Base-by-base conservation (phyloP, 2,888 invertebrate genomes). In the Ptilodon capucinus region DNA sequence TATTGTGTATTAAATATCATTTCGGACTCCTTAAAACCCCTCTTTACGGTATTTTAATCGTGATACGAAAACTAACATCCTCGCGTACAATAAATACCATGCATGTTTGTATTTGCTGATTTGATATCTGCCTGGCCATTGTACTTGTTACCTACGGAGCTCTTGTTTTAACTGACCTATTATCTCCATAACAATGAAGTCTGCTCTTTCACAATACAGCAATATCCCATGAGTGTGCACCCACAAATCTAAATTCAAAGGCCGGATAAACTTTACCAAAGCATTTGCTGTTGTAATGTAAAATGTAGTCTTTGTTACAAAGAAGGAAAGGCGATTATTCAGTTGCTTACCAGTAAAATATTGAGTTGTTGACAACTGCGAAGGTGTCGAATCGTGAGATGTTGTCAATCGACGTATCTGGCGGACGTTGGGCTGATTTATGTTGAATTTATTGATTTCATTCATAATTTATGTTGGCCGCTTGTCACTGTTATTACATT, bases 171-270 rank as follows among this genome's bases (percentile, higher is more conserved):
- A 36, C 16, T 45, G 54, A 51, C 61, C 60, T 60, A 67, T 62
- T 46, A 21, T 52, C 35, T 44, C 46, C 54, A 53, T 57, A 62
- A 57, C 67, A 66, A 68, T 66, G 48, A 52, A 56, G 48, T 57
- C 52, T 57, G 58, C 36, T 50, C 52, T 70, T 62, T 60, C 62
- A 50, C 46, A 69, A 70, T 44, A 57, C 48, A 36, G 49, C 51
- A 48, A 54, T 66, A 55, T 59, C 51, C 60, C 47, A 52, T 54
- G 51, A 51, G 51, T 48, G 46, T 30, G 39, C 54, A 42, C 41
- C 28, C 47, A 18, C 43, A 43, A 28, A 25, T 25, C 42, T 25
- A 43, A 43, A 48, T 38, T 34, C 42, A 44, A 42, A 43, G 40
- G 38, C 43, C 36, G 43, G 43, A n/a, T 11, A 1, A 7, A 34